phyloP scores from a whole-genome alignment of 1,140 invertebrate species.

The Apis florea region DNA sequence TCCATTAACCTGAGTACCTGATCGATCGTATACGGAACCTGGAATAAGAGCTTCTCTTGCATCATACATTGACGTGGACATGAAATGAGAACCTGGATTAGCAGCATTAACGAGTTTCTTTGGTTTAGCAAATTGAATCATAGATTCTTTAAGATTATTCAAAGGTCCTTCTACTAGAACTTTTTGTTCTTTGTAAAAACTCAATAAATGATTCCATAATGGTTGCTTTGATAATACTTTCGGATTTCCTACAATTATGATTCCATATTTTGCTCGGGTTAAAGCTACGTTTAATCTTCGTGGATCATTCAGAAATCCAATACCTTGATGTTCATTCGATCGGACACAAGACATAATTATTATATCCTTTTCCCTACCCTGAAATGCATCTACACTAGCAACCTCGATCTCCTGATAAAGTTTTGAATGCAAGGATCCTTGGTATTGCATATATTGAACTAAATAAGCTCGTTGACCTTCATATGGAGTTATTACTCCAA shows the following conservation, averaged over 20 bases:
- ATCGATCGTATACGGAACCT: conserved; percentile 89
- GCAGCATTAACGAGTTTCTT: conserved; percentile 96
- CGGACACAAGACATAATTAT: conserved; percentile 99
- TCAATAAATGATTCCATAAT: conserved; percentile 98
- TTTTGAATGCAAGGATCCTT: conserved; percentile 97
- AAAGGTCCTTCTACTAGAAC: conserved; percentile 98
- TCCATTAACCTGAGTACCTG: conserved; percentile 81
- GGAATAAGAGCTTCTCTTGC: conserved; percentile 94
- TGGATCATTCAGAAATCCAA: conserved; percentile 98
- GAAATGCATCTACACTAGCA: conserved; percentile 99
- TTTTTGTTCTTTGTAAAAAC: conserved; percentile 98
- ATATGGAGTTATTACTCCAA: conserved; percentile 99
- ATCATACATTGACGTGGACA: conserved; percentile 97
- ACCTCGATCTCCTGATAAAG: conserved; percentile 99
- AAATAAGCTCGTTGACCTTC: conserved; percentile 99
- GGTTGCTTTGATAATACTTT: conserved; percentile 99
- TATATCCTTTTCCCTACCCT: conserved; percentile 98
- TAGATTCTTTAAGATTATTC: conserved; percentile 97
- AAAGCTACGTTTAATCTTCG: conserved; percentile 98
- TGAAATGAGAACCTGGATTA: conserved; percentile 98
- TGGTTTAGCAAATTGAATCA: conserved; percentile 98
- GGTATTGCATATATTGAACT: conserved; percentile 99
- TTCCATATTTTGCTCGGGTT: conserved; percentile 98
- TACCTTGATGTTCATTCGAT: conserved; percentile 94
- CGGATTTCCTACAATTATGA: conserved; percentile 99